phyloP scores from a whole-genome alignment of 1,140 invertebrate genomes.

The Helicorthomorpha holstii region DNA sequence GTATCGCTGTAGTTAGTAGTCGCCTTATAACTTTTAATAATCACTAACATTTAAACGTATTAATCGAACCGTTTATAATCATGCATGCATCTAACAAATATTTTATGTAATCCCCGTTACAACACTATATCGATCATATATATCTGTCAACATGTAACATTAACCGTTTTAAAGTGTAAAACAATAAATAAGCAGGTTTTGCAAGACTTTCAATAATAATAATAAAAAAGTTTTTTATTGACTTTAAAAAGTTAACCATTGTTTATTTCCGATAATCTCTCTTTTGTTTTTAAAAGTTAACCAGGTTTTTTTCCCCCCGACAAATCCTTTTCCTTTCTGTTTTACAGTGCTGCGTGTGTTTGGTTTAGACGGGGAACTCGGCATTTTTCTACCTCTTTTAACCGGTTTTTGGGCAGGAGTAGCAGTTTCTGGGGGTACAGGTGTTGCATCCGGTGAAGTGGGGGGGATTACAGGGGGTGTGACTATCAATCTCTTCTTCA shows the following conservation, averaged over 20 bases:
- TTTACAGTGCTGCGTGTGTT: neutral
- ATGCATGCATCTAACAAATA: neutral
- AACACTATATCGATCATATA: neutral
- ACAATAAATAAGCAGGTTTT: neutral
- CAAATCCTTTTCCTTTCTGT: neutral
- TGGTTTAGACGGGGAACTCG: neutral
- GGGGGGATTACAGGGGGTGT: neutral
- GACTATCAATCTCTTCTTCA: neutral
- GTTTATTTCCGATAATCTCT: neutral
- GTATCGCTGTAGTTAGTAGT: neutral
- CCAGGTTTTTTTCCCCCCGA: neutral
- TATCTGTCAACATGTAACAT: neutral
- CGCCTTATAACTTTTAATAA: neutral
- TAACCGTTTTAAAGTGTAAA: neutral
- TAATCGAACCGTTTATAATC: neutral
- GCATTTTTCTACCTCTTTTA: neutral
- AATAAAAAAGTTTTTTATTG: neutral
- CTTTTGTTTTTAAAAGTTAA: neutral
- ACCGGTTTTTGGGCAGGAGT: neutral
- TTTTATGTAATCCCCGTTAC: neutral
- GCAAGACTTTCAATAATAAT: neutral
- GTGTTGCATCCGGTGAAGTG: neutral
- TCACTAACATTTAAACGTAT: neutral
- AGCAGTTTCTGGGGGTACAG: neutral
- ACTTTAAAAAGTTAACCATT: neutral